Evolutionary conservation across 2,888 invertebrate species (phyloP).

Genomic region (Aricia artaxerxes): DNA sequence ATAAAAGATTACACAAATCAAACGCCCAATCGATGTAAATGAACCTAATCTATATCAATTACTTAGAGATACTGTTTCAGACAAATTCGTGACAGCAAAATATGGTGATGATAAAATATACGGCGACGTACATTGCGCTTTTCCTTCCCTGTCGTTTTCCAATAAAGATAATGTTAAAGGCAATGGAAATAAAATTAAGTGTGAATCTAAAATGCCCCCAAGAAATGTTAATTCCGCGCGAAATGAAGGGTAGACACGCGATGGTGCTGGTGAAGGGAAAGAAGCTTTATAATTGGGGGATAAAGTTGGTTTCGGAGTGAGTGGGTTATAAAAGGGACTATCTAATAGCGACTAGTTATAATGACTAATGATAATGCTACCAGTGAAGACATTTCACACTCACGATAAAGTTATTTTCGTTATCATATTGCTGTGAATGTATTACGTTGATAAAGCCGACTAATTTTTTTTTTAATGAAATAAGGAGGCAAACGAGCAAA

Average conservation of each 20-base stretch:
- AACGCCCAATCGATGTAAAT: conserved; percentile 47
- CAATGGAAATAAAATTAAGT: conserved; percentile 48
- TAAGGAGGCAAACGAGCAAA: too few relatives aligned
- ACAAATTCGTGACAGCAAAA: conserved; percentile 51
- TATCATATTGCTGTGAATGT: conserved; percentile 34
- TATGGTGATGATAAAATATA: conserved; percentile 35
- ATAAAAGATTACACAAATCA: not conserved
- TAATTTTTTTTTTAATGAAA: too few relatives aligned
- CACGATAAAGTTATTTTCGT: conserved; percentile 41
- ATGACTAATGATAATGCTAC: conserved; percentile 50
- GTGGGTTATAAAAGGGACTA: conserved; percentile 48
- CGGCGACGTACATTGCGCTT: conserved; percentile 39
- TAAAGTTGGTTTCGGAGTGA: conserved; percentile 34
- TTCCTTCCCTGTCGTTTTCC: conserved; percentile 44
- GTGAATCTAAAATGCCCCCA: conserved; percentile 47
- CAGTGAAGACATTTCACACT: conserved; percentile 40
- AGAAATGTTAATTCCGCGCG: conserved; percentile 49
- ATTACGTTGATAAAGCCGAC: not conserved
- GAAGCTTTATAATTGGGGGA: conserved; percentile 29
- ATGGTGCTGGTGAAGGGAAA: conserved; percentile 36
- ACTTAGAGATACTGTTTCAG: conserved; percentile 57
- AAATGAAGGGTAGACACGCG: conserved; percentile 49
- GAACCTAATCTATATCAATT: conserved; percentile 61
- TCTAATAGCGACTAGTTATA: conserved; percentile 50
- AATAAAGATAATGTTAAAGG: conserved; percentile 44